Conservation (phyloP, 2,888 invertebrate genomes). For the Cotesia congregata region DNA sequence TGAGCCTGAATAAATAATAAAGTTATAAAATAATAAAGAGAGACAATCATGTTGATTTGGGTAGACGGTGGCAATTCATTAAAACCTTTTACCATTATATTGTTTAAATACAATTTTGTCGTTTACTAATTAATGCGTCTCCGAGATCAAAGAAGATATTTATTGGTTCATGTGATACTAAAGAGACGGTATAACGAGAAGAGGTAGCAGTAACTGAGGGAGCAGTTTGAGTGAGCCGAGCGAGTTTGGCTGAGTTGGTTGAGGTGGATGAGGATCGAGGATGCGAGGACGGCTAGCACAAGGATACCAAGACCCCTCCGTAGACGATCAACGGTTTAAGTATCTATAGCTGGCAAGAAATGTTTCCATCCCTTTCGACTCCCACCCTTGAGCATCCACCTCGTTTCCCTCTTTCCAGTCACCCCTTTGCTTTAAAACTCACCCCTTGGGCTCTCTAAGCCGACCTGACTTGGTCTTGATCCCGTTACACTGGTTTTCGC, state of each 20-base stretch:
- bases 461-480: conserved; percentile 22
- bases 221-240: conserved; percentile 58
- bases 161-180: conserved; percentile 72
- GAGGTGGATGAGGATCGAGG: conserved; percentile 40
- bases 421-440: conserved; percentile 33
- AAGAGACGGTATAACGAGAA: conserved; percentile 70
- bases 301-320: not conserved
- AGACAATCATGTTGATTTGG: not conserved
- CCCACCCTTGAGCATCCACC: not conserved
- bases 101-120: conserved; percentile 77
- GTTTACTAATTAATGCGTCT: conserved; percentile 75
- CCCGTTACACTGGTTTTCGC: conserved; percentile 41
- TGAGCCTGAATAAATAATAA: not conserved
- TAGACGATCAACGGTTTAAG: not conserved
- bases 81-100: conserved; percentile 57
- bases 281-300: conserved; percentile 46
- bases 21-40: not conserved
- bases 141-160: conserved; percentile 73
- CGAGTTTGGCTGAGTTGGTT: conserved; percentile 47
- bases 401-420: conserved; percentile 40
- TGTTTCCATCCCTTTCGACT: not conserved
- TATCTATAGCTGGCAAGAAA: not conserved
- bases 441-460: not conserved
- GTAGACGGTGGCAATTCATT: not conserved
- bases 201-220: conserved; percentile 67